Conservation (phyloP, 2,888 invertebrate species). For the Zygaena filipendulae region DNA sequence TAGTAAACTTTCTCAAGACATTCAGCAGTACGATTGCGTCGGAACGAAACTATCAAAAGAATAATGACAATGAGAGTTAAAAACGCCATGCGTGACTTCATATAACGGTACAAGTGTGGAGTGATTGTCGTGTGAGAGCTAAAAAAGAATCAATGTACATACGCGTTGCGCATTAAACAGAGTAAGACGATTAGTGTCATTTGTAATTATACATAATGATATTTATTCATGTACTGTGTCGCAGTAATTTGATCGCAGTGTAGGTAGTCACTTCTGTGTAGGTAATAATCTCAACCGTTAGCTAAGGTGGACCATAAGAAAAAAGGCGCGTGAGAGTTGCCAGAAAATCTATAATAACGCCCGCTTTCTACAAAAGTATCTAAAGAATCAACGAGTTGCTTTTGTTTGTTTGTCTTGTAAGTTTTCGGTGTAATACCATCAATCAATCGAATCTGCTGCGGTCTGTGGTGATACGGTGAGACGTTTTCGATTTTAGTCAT, state of each 20-base stretch:
- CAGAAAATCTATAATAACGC: constrained; percentile 21
- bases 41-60: too few relatives aligned
- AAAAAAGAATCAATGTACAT: constrained; percentile 34
- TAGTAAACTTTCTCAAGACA: too few relatives aligned
- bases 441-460: too few relatives aligned
- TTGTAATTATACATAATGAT: constrained; percentile 33
- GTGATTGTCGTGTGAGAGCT: too few relatives aligned
- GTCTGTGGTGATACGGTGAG: too few relatives aligned
- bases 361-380: constrained; percentile 46
- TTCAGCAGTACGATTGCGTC: too few relatives aligned
- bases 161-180: constrained; percentile 25
- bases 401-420: constrained; percentile 20
- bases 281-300: constrained; percentile 21
- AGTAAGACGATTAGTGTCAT: constrained; percentile 40
- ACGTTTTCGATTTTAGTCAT: too few relatives aligned
- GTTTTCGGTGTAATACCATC: too few relatives aligned
- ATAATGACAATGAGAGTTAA: too few relatives aligned
- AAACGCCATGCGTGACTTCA: too few relatives aligned
- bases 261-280: constrained; percentile 21
- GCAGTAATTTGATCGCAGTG: constrained; percentile 31
- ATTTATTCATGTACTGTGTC: constrained; percentile 26
- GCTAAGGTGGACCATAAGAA: constrained; percentile 28
- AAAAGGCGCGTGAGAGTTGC: constrained; percentile 29
- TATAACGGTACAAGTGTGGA: too few relatives aligned
- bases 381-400: constrained; percentile 23